phyloP scores from a whole-genome alignment of 2,797 vertebrate genomes.

The Ceryle rudis region DNA sequence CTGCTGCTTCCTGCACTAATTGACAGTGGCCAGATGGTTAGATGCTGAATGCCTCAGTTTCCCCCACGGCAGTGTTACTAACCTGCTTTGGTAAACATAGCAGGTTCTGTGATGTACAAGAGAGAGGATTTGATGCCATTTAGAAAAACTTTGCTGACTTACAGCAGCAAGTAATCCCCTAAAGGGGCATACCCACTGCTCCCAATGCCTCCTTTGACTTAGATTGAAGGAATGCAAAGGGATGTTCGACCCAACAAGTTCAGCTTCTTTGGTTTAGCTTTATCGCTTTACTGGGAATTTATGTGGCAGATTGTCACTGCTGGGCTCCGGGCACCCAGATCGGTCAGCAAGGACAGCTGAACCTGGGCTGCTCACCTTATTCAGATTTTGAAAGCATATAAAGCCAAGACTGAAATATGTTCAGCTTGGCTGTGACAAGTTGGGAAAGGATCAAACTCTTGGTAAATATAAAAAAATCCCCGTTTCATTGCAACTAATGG shows the following conservation, averaged over 20 bases:
- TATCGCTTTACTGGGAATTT: background rate
- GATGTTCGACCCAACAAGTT: background rate
- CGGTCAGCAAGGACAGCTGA: accelerated
- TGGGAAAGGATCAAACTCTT: background rate
- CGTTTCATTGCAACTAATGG: background rate
- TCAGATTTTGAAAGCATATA: background rate
- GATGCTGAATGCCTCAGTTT: background rate
- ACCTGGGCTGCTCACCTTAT: background rate
- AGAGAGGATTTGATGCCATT: background rate
- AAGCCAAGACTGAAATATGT: background rate
- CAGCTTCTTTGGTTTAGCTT: background rate
- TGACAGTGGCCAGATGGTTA: background rate
- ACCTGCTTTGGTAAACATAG: background rate
- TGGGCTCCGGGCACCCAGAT: accelerated
- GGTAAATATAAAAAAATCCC: background rate
- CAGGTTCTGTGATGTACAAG: background rate
- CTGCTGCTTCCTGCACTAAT: background rate
- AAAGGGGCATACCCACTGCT: background rate
- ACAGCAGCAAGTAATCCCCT: background rate
- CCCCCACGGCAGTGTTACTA: background rate
- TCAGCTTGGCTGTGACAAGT: background rate
- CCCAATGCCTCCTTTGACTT: background rate
- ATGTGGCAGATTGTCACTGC: background rate
- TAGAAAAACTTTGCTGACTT: background rate
- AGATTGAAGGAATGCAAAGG: background rate